phyloP scores from a whole-genome alignment of 2,888 invertebrate genomes.

The Morpho achilles region DNA sequence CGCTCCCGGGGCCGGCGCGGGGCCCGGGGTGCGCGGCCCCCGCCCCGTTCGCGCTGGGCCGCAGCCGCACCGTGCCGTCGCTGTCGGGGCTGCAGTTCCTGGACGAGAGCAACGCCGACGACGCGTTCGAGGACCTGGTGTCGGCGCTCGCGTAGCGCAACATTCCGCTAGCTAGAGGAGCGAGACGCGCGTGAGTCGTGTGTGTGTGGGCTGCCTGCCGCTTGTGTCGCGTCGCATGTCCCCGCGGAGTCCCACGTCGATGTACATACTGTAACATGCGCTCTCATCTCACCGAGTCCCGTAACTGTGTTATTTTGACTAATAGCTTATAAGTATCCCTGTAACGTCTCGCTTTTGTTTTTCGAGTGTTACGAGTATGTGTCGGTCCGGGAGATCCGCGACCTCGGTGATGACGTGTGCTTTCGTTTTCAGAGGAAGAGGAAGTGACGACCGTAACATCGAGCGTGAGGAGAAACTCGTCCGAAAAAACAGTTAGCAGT shows the following conservation, averaged over 20 bases:
- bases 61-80: conserved; percentile 88
- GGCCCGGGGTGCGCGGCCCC: conserved; percentile 40
- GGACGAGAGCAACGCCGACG: conserved; percentile 91
- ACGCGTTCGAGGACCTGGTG: conserved; percentile 93
- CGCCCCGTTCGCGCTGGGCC: conserved; percentile 80
- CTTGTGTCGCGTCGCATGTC: conserved; percentile 60
- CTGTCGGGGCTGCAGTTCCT: conserved; percentile 82
- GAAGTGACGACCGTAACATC: conserved; percentile 71
- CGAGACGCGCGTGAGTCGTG: conserved; percentile 77
- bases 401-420: background rate
- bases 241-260: conserved; percentile 41
- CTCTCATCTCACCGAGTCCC: conserved; percentile 57
- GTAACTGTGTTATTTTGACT: conserved; percentile 74
- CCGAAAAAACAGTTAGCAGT: conserved; percentile 79
- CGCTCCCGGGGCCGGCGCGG: conserved; percentile 31
- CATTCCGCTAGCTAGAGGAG: conserved; percentile 73
- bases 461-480: conserved; percentile 71
- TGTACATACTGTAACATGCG: conserved; percentile 63
- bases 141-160: conserved; percentile 72
- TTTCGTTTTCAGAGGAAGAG: conserved; percentile 62
- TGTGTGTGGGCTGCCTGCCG: conserved; percentile 71
- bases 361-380: conserved; percentile 48
- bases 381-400: conserved; percentile 2
- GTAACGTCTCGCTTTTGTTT: conserved; percentile 67
- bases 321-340: conserved; percentile 70